These are phyloP conservation scores for Campopleginae sp. DNA, from an alignment of 2,888 invertebrate genomes.

Conservation along the genomic window DNA sequence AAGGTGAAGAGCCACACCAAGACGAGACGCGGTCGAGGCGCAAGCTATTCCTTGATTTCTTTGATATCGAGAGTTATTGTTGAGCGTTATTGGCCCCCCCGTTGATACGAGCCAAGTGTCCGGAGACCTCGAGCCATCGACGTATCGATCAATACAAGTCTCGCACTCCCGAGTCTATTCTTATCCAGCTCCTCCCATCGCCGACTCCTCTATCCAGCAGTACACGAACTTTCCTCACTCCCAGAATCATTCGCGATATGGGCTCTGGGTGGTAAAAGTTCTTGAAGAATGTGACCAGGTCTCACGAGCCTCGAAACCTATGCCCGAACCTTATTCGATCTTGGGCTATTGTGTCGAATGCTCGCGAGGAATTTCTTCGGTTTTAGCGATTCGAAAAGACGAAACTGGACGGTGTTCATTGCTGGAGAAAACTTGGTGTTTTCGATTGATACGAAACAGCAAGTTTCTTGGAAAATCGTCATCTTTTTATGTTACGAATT, in stretches of 20 bases:
- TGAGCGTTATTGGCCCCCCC: conserved; percentile 67
- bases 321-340: background rate
- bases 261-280: background rate
- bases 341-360: background rate
- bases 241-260: background rate
- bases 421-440: background rate
- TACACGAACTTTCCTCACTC: background rate
- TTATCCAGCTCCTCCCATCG: background rate
- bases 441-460: no score
- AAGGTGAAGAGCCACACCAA: background rate
- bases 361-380: background rate
- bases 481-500: no score
- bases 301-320: background rate
- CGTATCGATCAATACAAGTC: conserved; percentile 55
- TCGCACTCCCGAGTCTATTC: background rate
- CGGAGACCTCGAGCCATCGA: conserved; percentile 1
- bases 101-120: conserved; percentile 37
- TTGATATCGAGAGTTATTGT: conserved; percentile 75
- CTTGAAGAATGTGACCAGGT: background rate
- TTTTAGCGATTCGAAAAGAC: background rate
- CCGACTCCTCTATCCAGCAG: background rate
- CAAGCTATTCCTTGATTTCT: conserved; percentile 70
- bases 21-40: conserved; percentile 41
- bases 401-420: background rate
- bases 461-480: no score